These are phyloP conservation scores for Eulacestoma nigropectus DNA, from an alignment of 2,113 vertebrate species.

Conservation along the genomic window DNA sequence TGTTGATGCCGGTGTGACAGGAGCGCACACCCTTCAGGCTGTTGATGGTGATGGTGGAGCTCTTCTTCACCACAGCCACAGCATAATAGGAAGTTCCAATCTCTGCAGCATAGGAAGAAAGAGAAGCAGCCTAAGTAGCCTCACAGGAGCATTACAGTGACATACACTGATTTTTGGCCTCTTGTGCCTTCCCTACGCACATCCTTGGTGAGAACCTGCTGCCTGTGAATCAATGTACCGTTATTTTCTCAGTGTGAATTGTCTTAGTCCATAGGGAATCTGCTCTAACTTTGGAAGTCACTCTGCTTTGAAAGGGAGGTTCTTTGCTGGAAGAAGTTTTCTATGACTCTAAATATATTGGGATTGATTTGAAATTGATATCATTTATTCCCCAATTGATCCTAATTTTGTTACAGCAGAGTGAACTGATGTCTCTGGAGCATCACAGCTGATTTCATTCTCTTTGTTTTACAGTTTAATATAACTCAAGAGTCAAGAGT, in stretches of 20 bases:
- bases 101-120: conserved; percentile 14
- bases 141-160: not conserved
- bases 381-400: not conserved
- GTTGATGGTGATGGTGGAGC: conserved; percentile 77
- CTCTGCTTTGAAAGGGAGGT: not conserved
- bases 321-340: not conserved
- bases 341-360: not conserved
- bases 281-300: not conserved
- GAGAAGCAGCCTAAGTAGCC: not conserved
- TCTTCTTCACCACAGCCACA: conserved; percentile 84
- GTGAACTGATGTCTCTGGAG: not conserved
- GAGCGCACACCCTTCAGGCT: conserved; percentile 77
- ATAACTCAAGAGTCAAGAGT: not conserved
- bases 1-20: conserved; percentile 89
- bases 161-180: not conserved
- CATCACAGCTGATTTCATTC: not conserved
- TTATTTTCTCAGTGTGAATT: not conserved
- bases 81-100: conserved; percentile 82
- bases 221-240: not conserved
- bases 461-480: not conserved
- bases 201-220: not conserved
- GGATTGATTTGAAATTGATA: not conserved
- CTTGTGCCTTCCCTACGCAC: not conserved
- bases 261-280: not conserved
- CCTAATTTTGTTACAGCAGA: not conserved